Evolutionary conservation across 2,113 vertebrate species (phyloP), one percentile per base, ranked within the genome.

Genomic region (Dicentrarchus labrax): DNA sequence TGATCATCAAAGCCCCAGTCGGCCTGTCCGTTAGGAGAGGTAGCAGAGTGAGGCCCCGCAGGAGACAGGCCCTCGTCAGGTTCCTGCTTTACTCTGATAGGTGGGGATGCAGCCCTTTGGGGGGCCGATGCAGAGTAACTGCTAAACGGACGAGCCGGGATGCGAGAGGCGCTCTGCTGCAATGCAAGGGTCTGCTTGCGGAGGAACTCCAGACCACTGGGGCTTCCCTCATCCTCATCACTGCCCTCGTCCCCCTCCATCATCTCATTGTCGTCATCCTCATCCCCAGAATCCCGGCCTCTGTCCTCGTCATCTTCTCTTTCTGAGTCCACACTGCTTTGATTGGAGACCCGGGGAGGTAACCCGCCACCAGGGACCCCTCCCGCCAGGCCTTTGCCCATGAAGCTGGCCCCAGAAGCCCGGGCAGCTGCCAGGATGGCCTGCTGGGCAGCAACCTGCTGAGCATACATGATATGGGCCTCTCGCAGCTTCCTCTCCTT

Each of bases 1-100:
- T 96, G 97, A 72, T 98, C 97, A 0, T 99, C 98, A 86, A 95
- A 93, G 75, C 94, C 94, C 97, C 98, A 99, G 89, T 90, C 93
- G 0, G 95, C 95, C 45, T 96, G 97, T 48, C 95, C 96, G 0
- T 96, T 94, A 0, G 96, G 88, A 16, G 96, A 95, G 21, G 93
- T 54, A 0, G 94, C 86, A 1, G 94, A 95, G 0, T 95, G 93
- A 16, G 92, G 93, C 2, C 90, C 94, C 2, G 92, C 96, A 3
- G 96, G 95, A 45, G 95, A 96, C 51, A 93, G 75, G 53, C 95
- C 91, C 73, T 97, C 97, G 51, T 97, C 95, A 24, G 95, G 97
- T 85, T 99, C 97, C 90, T 98, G 96, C 85, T 96, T 97, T 79
- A 96, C 96, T 87, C 95, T 83, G 94, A 94, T 64, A 76, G 95